phyloP scores from a whole-genome alignment of 53 echinoderm and acorn worm species.

The Luidia sarsii region DNA sequence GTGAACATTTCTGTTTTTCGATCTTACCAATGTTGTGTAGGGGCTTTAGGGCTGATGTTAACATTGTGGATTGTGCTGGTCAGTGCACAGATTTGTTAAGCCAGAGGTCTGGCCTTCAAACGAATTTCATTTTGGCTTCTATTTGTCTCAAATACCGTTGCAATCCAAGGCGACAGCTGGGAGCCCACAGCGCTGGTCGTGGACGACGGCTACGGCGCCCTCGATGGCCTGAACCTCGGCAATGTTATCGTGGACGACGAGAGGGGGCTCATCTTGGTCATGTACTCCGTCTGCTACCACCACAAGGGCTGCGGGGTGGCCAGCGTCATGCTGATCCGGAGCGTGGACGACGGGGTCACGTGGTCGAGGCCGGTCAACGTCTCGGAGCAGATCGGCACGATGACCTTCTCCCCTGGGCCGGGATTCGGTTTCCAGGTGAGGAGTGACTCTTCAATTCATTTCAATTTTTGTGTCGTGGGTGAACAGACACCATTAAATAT shows the following conservation, averaged over 20 bases:
- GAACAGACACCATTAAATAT: too few species aligned
- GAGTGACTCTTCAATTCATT: too few species aligned
- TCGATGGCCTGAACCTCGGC: conserved; percentile 87
- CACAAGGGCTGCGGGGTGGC: conserved; percentile 62
- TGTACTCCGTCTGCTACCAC: conserved; percentile 75
- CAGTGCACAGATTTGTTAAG: too few species aligned
- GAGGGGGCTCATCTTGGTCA: conserved; percentile 71
- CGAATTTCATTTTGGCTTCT: too few species aligned
- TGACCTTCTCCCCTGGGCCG: conserved; percentile 74
- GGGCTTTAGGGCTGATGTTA: too few species aligned
- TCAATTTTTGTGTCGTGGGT: too few species aligned
- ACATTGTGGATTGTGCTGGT: too few species aligned
- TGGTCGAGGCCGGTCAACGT: conserved; percentile 75
- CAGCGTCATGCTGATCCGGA: conserved; percentile 60
- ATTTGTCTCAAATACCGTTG: too few species aligned
- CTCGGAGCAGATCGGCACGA: conserved; percentile 53
- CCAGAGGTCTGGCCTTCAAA: too few species aligned
- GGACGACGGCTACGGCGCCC: conserved; percentile 69
- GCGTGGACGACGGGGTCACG: conserved; percentile 77
- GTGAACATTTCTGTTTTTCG: too few species aligned
- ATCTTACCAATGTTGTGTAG: too few species aligned
- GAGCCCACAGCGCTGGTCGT: conserved; percentile 60
- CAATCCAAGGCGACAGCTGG: conserved; percentile 90
- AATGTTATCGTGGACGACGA: conserved; percentile 80
- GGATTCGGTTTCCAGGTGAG: conserved; percentile 93